phyloP scores from a whole-genome alignment of 2,797 vertebrate genomes.

The Erpetoichthys calabaricus region DNA sequence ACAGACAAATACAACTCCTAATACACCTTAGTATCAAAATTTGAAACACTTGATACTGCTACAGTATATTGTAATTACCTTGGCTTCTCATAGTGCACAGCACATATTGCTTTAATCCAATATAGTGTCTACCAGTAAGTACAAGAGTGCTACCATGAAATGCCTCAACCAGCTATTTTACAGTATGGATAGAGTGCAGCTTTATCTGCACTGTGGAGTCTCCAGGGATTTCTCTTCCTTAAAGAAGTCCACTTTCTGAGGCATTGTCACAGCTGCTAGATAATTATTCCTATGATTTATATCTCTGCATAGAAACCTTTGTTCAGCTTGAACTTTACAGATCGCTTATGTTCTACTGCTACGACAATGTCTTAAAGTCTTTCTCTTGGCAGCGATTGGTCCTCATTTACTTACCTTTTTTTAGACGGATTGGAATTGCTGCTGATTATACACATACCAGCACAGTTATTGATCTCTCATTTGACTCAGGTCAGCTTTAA shows the following conservation, averaged over 20 bases:
- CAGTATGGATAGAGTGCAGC: constrained; percentile 7
- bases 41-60: too few species aligned
- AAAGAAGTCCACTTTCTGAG: constrained; percentile 17
- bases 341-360: constrained; percentile 21
- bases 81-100: too few species aligned
- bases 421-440: constrained; percentile 2
- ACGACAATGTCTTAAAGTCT: constrained; percentile 14
- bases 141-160: background rate
- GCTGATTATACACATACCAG: constrained; percentile 5
- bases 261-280: constrained; percentile 15
- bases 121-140: too few species aligned
- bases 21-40: too few species aligned
- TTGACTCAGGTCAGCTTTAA: constrained; percentile 7
- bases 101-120: too few species aligned
- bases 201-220: constrained; percentile 13
- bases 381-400: constrained; percentile 4
- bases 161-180: constrained; percentile 15
- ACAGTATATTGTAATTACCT: too few species aligned
- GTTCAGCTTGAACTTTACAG: constrained; percentile 19
- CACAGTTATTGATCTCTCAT: constrained; percentile 9
- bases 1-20: too few species aligned
- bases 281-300: constrained; percentile 34
- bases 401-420: constrained; percentile 10
- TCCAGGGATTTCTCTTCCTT: constrained; percentile 14
- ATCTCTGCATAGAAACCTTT: constrained; percentile 12